phyloP scores from a whole-genome alignment of 2,797 vertebrate genomes.

The Rousettus madagascariensis region DNA sequence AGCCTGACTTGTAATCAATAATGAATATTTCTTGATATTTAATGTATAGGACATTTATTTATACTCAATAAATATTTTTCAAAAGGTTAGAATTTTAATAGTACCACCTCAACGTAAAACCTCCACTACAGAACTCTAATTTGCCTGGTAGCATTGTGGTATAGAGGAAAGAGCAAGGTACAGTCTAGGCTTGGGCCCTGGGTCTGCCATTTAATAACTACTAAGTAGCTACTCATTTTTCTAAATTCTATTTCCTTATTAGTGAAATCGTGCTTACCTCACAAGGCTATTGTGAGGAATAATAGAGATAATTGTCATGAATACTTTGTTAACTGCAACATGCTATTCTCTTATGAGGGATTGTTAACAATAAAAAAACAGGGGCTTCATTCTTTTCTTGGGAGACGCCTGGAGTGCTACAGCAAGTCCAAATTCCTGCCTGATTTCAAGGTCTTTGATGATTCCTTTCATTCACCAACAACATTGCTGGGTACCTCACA shows the following conservation, averaged over 20 bases:
- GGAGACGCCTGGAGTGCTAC: neutral
- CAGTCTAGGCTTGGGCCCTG: neutral
- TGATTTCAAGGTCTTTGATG: neutral
- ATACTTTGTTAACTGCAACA: neutral
- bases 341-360: neutral
- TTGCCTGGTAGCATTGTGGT: neutral
- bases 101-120: conserved; percentile 36
- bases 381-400: neutral
- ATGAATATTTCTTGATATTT: conserved; percentile 79
- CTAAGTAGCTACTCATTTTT: neutral
- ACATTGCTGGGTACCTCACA: neutral
- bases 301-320: neutral
- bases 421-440: neutral
- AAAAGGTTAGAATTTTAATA: conserved; percentile 69
- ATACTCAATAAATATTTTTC: conserved; percentile 81
- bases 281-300: neutral
- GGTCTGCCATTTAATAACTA: neutral
- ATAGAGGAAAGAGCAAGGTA: neutral
- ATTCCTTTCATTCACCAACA: neutral
- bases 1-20: conserved; percentile 72
- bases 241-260: neutral
- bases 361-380: neutral
- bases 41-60: conserved; percentile 80
- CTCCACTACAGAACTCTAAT: neutral
- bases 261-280: neutral